A percentile compares a stretch with the other conserved stretches of the same genome.
phyloP scores from a whole-genome alignment of 2,113 vertebrate genomes.

The Heterochromis multidens region DNA sequence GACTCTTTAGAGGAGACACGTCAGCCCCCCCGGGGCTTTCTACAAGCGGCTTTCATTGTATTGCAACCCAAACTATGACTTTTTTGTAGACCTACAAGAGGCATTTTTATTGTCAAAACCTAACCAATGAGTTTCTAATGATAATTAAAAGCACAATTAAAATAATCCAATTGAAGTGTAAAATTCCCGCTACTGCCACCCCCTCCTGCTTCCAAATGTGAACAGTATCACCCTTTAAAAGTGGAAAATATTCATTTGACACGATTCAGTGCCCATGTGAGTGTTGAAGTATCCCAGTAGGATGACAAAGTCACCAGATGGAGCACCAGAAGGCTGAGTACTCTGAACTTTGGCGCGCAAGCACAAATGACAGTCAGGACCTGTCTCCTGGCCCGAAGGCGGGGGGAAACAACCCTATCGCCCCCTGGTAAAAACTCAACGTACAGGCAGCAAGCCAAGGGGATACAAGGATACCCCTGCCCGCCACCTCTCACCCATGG shows the following conservation, averaged over 20 bases:
- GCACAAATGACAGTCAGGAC: no score
- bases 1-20: background rate
- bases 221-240: background rate
- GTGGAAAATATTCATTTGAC: background rate
- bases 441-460: no score
- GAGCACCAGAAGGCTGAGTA: no score
- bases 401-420: no score
- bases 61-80: background rate
- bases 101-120: background rate
- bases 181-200: background rate
- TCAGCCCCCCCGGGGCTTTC: background rate
- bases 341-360: no score
- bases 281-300: no score
- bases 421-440: no score
- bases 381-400: no score
- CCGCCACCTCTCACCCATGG: no score
- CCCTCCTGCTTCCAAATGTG: background rate
- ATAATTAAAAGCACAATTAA: background rate
- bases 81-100: background rate
- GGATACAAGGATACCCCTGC: no score
- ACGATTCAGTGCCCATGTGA: background rate
- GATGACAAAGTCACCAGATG: no score
- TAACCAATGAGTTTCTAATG: background rate
- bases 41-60: background rate
- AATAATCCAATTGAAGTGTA: background rate